Percentiles rank a stretch among this genome's conserved stretches.
These are phyloP conservation scores for Caenorhabditis inopinata DNA, from an alignment of 1,140 invertebrate species.

Conservation along the genomic window DNA sequence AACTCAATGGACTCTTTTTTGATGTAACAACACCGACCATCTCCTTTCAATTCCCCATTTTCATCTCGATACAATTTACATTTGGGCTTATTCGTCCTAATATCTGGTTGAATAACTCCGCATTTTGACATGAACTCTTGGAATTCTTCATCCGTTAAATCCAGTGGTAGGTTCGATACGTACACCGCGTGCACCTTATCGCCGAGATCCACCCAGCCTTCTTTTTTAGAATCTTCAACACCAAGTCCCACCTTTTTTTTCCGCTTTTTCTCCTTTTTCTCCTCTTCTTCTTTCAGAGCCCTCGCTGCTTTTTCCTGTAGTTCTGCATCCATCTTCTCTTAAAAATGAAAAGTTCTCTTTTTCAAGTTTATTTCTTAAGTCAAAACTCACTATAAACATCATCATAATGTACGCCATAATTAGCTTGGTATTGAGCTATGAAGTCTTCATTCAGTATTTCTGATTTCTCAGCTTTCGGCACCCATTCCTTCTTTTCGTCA, in stretches of 20 bases:
- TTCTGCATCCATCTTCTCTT: slow-evolving; percentile 49
- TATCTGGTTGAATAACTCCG: slow-evolving; percentile 88
- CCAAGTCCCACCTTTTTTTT: slow-evolving; percentile 50
- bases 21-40: slow-evolving; percentile 93
- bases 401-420: slow-evolving; percentile 77
- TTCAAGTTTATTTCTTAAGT: background rate
- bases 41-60: slow-evolving; percentile 79
- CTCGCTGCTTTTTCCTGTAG: slow-evolving; percentile 56
- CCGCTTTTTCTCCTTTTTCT: slow-evolving; percentile 66
- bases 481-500: slow-evolving; percentile 53
- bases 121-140: slow-evolving; percentile 90
- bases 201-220: slow-evolving; percentile 88
- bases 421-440: slow-evolving; percentile 90
- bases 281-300: slow-evolving; percentile 62
- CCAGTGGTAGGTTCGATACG: slow-evolving; percentile 84
- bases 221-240: background rate
- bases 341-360: slow-evolving; percentile 30
- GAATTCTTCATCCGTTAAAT: slow-evolving; percentile 82
- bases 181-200: slow-evolving; percentile 95
- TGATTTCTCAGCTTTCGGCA: slow-evolving; percentile 46
- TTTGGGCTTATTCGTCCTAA: slow-evolving; percentile 80
- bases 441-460: slow-evolving; percentile 87
- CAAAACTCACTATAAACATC: slow-evolving; percentile 16
- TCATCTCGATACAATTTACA: slow-evolving; percentile 88
- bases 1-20: slow-evolving; percentile 88